These are phyloP conservation scores for Drosophila pseudoananassae DNA, from an alignment of 1,140 invertebrate species.

Conservation along the genomic window DNA sequence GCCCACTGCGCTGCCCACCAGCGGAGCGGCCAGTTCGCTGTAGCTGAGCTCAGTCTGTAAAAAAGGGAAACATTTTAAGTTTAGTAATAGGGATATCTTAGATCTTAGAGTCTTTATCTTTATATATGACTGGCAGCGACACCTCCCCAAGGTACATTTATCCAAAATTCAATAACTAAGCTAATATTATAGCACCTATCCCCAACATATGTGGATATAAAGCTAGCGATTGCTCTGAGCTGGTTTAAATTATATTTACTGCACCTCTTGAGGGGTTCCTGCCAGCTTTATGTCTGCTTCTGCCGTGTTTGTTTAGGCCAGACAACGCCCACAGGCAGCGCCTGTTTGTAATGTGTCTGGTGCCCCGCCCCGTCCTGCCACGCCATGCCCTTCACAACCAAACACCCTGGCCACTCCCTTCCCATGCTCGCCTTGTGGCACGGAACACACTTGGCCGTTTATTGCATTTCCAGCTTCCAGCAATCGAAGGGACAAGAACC, in stretches of 20 bases:
- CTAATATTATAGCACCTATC: background rate
- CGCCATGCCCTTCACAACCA: background rate
- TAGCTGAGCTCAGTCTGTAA: conserved; percentile 86
- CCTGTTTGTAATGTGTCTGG: conserved; percentile 78
- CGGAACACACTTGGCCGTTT: conserved; percentile 69
- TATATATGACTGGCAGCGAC: too few species aligned
- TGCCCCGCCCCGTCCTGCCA: conserved; percentile 8
- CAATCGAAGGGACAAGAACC: background rate
- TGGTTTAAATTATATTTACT: conserved; percentile 12
- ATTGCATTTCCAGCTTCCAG: conserved; percentile 71
- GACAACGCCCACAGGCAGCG: conserved; percentile 48
- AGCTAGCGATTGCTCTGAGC: conserved; percentile 1
- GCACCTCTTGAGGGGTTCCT: conserved; percentile 3
- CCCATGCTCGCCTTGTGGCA: conserved; percentile 9
- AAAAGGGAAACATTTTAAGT: background rate
- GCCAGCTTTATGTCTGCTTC: conserved; percentile 32
- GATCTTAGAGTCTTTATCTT: too few species aligned
- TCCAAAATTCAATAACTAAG: background rate
- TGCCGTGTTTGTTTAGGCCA: conserved; percentile 39
- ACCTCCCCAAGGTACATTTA: background rate
- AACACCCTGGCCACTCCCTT: background rate
- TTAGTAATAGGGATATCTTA: too few species aligned
- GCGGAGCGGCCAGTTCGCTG: conserved; percentile 85
- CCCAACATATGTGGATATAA: background rate
- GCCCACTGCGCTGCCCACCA: conserved; percentile 60